Evolutionary conservation across 2,888 invertebrate genomes (phyloP), one percentile per base, ranked within the genome.

Genomic region (Vanessa cardui): DNA sequence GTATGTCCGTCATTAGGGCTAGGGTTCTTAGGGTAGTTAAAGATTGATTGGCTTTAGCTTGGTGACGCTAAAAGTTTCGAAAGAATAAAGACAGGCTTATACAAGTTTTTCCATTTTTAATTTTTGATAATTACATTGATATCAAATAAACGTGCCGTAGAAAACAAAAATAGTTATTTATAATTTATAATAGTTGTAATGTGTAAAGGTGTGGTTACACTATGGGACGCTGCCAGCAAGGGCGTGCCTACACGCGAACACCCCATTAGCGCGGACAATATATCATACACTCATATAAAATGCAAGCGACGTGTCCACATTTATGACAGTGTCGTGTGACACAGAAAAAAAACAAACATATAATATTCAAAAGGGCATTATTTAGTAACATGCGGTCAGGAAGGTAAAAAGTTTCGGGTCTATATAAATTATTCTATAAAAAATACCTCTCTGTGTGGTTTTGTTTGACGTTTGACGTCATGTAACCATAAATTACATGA

Each of bases 221-320:
- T 31, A 31, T 59, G 72, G 64, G 58, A 74, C 73, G 70, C 74
- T 75, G 72, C 12, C 77, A 77, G 74, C 72, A 77, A 84, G 81
- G 90, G 88, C 76, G 88, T 80, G 87, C 77, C 86, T 80, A 81
- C 91, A 90, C 89, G 92, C 90, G 80, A 92, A 77, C 80, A 77
- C 79, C 75, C 88, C 87, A 91, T 92, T 90, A 90, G 79, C 77
- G 77, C 75, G 77, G 78, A 81, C 85, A 80, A 86, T 89, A 87
- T 88, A 85, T 89, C 86, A 88, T 81, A 80, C 76, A 81, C 83
- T 86, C 86, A 85, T 88, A 86, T 85, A 85, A 86, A 85, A 88
- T 87, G 85, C 83, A 85, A 81, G 82, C 84, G 85, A 84, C 86
- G 82, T 85, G 86, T 84, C 81, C 84, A 81, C 86, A 82, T 88